These are phyloP conservation scores for Luperina nickerlii DNA, from an alignment of 2,888 invertebrate species.

Conservation along the genomic window DNA sequence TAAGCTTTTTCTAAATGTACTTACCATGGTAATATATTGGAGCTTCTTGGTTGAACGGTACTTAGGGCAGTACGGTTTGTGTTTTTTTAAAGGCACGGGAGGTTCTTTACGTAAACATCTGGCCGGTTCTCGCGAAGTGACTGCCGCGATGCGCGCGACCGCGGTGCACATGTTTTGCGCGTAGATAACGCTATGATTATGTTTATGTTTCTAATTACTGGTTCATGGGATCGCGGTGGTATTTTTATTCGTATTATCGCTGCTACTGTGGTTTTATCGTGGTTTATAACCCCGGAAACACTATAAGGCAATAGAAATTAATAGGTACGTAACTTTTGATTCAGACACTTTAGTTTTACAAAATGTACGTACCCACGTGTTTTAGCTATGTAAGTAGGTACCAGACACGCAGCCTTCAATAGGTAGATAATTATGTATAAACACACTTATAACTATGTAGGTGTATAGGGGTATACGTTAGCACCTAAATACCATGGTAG, in stretches of 20 bases:
- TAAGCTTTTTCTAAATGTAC: conserved; percentile 56
- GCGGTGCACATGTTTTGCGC: conserved; percentile 72
- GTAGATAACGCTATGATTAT: conserved; percentile 60
- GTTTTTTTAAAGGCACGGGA: conserved; percentile 67
- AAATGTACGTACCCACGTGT: neutral
- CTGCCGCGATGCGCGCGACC: conserved; percentile 78
- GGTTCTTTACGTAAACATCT: conserved; percentile 71
- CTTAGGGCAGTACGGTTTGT: conserved; percentile 67
- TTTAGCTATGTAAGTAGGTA: neutral
- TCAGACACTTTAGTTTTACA: neutral
- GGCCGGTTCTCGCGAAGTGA: conserved; percentile 75
- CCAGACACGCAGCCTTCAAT: neutral
- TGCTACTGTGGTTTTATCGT: conserved; percentile 28
- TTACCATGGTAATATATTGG: conserved; percentile 77
- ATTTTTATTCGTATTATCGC: conserved; percentile 25
- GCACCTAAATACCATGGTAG: no score
- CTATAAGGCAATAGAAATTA: neutral
- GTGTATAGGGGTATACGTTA: no score
- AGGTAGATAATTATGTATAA: neutral
- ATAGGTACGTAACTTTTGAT: neutral
- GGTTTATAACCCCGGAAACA: neutral
- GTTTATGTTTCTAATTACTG: conserved; percentile 59
- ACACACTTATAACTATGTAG: no score
- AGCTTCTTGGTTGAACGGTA: conserved; percentile 59
- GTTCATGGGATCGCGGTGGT: conserved; percentile 32